Percentiles rank a stretch among this genome's conserved stretches.
phyloP scores from a whole-genome alignment of 2,888 invertebrate species.

The Platycheirus albimanus region DNA sequence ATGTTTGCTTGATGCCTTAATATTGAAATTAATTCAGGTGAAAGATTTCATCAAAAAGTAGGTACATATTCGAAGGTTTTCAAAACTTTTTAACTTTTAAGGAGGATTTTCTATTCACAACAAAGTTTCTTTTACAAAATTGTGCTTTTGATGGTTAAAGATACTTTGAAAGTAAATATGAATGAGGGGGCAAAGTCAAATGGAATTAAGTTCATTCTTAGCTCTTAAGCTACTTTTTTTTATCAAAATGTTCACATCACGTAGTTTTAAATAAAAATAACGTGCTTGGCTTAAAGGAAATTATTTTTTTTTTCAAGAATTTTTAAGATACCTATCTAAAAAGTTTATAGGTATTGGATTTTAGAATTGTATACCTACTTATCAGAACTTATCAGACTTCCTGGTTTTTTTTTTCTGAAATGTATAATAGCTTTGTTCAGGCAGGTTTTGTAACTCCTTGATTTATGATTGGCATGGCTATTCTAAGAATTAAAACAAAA shows the following conservation, averaged over 20 bases:
- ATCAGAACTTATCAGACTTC: too few species aligned
- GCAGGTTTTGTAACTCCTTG: too few species aligned
- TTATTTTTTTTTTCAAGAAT: too few species aligned
- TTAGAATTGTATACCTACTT: too few species aligned
- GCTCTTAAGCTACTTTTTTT: neutral
- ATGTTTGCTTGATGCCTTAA: conserved; percentile 24
- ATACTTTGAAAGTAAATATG: conserved; percentile 18
- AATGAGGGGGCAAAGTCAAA: neutral
- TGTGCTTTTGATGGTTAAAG: conserved; percentile 2
- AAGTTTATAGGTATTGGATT: too few species aligned
- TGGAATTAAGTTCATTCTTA: neutral
- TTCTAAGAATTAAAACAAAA: too few species aligned
- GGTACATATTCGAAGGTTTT: conserved; percentile 17
- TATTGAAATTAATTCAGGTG: conserved; percentile 64
- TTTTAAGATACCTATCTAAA: too few species aligned
- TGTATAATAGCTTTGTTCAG: too few species aligned
- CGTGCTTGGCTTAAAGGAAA: neutral
- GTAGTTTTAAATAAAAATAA: neutral
- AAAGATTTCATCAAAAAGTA: conserved; percentile 39
- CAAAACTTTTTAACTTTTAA: conserved; percentile 48
- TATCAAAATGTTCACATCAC: neutral
- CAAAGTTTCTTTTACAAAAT: conserved; percentile 12
- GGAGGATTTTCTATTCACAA: neutral
- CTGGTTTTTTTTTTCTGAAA: too few species aligned
- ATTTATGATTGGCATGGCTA: too few species aligned